phyloP scores from a whole-genome alignment of 2,888 invertebrate genomes.

The Mythimna loreyi region DNA sequence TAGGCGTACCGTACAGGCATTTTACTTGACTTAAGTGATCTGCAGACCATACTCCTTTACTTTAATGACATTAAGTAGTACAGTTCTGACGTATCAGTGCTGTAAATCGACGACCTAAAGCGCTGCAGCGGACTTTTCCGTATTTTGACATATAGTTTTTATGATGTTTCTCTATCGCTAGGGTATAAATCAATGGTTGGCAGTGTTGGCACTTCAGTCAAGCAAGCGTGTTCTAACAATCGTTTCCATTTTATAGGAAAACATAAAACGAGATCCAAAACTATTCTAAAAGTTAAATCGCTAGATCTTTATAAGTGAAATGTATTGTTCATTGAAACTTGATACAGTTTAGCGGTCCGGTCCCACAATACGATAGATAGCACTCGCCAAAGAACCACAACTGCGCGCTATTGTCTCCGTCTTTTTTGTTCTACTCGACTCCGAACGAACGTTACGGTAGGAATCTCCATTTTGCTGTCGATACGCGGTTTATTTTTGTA shows the following conservation, averaged over 20 bases:
- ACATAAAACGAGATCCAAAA: background rate
- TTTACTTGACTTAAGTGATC: too few species aligned
- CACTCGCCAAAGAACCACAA: conserved; percentile 57
- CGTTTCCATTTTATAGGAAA: background rate
- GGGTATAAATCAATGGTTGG: too few species aligned
- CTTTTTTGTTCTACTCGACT: conserved; percentile 35
- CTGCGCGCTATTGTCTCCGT: conserved; percentile 36
- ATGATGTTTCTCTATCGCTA: too few species aligned
- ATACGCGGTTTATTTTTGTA: conserved; percentile 34
- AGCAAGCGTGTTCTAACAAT: background rate
- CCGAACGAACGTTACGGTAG: conserved; percentile 13
- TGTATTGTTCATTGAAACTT: conserved; percentile 64
- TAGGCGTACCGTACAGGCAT: too few species aligned
- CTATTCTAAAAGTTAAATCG: conserved; percentile 17
- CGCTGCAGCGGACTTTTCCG: too few species aligned
- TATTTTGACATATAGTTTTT: too few species aligned
- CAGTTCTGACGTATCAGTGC: too few species aligned
- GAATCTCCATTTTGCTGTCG: conserved; percentile 40
- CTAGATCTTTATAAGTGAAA: conserved; percentile 21
- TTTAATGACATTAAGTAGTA: too few species aligned
- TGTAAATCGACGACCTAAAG: too few species aligned
- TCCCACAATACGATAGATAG: conserved; percentile 60
- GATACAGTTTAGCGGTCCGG: conserved; percentile 61
- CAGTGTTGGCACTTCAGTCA: background rate
- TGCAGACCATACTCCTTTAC: too few species aligned